These are phyloP conservation scores for Coccyzus lansbergi DNA, from an alignment of 2,797 vertebrate species.

Conservation along the genomic window DNA sequence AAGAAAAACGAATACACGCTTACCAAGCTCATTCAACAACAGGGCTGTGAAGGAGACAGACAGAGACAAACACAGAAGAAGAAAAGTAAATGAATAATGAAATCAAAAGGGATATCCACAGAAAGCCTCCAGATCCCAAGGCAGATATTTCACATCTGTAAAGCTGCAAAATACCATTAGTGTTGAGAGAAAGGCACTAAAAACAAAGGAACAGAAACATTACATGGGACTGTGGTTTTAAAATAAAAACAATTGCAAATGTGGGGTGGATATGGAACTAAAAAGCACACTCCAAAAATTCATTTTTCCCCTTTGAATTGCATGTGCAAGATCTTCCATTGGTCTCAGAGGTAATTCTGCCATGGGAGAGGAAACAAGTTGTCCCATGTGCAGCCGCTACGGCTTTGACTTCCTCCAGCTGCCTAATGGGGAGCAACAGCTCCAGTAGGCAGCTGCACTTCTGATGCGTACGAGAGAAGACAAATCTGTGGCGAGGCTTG, in stretches of 20 bases:
- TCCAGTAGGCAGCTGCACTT: neutral
- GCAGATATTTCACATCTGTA: constrained; percentile 67
- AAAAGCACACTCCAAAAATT: constrained; percentile 40
- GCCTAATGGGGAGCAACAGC: neutral
- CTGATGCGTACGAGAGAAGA: neutral
- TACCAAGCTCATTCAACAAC: constrained; percentile 89
- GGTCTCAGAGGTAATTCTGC: constrained; percentile 32
- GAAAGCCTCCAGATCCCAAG: constrained; percentile 76
- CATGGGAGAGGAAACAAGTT: constrained; percentile 8
- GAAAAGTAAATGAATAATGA: constrained; percentile 84
- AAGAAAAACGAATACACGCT: constrained; percentile 79
- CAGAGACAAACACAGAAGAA: constrained; percentile 85
- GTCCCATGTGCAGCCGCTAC: neutral
- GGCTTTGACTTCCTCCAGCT: constrained; percentile 28
- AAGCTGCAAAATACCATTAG: constrained; percentile 53
- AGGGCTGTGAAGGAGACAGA: constrained; percentile 85
- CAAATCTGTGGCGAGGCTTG: neutral
- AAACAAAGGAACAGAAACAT: constrained; percentile 16
- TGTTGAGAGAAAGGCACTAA: constrained; percentile 35
- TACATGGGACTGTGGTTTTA: constrained; percentile 1
- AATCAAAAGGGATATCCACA: constrained; percentile 79
- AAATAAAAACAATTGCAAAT: constrained; percentile 31
- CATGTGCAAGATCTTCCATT: constrained; percentile 53
- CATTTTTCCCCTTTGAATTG: constrained; percentile 28
- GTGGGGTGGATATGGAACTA: neutral